phyloP scores from a whole-genome alignment of 1,140 invertebrate genomes.

The Aphelenchoides fujianensis region DNA sequence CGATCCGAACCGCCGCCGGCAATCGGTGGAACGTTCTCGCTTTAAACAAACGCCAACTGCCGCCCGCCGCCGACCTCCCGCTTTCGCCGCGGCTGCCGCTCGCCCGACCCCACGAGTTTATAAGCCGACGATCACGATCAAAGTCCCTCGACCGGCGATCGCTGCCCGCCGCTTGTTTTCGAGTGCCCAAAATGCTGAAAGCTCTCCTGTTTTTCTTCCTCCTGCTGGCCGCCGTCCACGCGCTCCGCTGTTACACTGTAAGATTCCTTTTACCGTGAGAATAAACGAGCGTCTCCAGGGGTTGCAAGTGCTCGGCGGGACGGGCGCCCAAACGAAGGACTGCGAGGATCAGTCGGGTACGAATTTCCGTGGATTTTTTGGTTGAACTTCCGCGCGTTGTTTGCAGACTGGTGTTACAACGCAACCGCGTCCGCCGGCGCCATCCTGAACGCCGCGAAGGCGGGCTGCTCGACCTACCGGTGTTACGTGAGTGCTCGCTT shows the following conservation, averaged over 20 bases:
- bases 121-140: background rate
- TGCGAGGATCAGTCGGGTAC: background rate
- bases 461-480: conserved; percentile 17
- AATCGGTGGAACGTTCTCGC: conserved; percentile 1
- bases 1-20: background rate
- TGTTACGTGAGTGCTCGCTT: conserved; percentile 7
- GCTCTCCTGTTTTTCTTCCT: background rate
- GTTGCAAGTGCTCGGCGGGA: background rate
- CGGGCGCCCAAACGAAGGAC: conserved; percentile 1
- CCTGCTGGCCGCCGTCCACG: background rate
- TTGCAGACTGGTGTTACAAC: conserved; percentile 12
- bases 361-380: background rate
- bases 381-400: background rate
- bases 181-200: background rate
- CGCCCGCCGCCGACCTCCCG: background rate
- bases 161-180: background rate
- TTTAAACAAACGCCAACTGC: background rate
- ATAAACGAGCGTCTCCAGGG: background rate
- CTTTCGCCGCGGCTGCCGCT: background rate
- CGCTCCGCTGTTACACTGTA: conserved; percentile 1
- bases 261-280: background rate
- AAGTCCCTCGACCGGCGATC: background rate
- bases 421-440: conserved; percentile 16
- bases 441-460: conserved; percentile 16
- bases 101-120: background rate